phyloP scores from a whole-genome alignment of 1,140 invertebrate genomes.

The Micrasema longulum region DNA sequence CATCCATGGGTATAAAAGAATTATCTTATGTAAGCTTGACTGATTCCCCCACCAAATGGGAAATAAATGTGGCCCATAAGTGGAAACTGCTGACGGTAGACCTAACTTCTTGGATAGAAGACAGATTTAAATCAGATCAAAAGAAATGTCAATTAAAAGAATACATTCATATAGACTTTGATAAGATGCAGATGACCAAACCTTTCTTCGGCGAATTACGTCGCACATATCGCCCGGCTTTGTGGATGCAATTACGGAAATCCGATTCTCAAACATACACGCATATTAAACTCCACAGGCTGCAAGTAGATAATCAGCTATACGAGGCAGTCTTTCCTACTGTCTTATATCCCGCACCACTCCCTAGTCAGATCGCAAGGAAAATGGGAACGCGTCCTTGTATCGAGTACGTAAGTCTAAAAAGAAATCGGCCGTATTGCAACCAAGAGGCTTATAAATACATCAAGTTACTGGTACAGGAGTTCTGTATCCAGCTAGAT shows the following conservation, averaged over 20 bases:
- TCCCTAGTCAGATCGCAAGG: conserved; percentile 57
- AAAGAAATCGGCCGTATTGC: conserved; percentile 68
- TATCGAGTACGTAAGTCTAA: conserved; percentile 76
- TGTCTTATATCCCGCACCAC: conserved; percentile 74
- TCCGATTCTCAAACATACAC: conserved; percentile 76
- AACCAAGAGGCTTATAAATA: conserved; percentile 77
- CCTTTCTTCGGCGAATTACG: conserved; percentile 85
- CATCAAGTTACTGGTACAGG: conserved; percentile 77
- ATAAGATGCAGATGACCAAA: conserved; percentile 89
- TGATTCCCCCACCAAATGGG: conserved; percentile 82
- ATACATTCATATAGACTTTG: conserved; percentile 82
- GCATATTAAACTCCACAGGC: conserved; percentile 76
- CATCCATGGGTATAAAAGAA: conserved; percentile 67
- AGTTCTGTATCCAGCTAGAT: conserved; percentile 81
- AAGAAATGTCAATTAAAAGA: conserved; percentile 82
- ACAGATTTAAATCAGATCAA: conserved; percentile 77
- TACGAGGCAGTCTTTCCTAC: conserved; percentile 81
- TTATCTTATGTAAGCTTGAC: conserved; percentile 75
- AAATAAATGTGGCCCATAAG: conserved; percentile 81
- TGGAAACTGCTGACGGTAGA: conserved; percentile 85
- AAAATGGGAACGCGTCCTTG: conserved; percentile 72
- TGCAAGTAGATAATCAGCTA: conserved; percentile 85
- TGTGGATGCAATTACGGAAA: conserved; percentile 80
- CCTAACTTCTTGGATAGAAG: conserved; percentile 84
- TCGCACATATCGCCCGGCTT: conserved; percentile 78